phyloP scores from a whole-genome alignment of 2,113 vertebrate genomes.

The Vidua macroura region DNA sequence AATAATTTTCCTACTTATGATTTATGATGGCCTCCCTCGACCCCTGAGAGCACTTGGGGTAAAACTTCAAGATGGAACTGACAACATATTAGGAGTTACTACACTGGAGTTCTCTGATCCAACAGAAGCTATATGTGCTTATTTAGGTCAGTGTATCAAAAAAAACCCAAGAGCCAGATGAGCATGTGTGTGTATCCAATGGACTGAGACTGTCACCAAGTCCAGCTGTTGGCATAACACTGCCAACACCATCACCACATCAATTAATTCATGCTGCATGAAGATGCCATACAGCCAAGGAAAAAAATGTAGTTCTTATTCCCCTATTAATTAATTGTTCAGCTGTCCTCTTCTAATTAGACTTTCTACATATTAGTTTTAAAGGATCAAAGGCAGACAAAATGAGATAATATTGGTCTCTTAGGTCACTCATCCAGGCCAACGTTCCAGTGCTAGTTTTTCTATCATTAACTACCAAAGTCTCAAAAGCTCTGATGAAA shows the following conservation, averaged over 20 bases:
- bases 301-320: background rate
- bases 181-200: background rate
- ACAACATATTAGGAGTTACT: background rate
- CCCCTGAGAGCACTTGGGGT: background rate
- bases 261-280: background rate
- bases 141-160: background rate
- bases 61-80: rapidly evolving
- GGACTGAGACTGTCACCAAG: background rate
- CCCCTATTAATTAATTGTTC: constrained; percentile 44
- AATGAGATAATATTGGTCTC: constrained; percentile 3
- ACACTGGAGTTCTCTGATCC: background rate
- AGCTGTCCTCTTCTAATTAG: constrained; percentile 45
- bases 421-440: background rate
- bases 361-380: constrained; percentile 34
- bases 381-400: constrained; percentile 22
- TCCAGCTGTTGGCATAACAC: background rate
- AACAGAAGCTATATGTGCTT: background rate
- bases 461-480: background rate
- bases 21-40: background rate
- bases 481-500: background rate
- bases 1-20: background rate
- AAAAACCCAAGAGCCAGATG: background rate
- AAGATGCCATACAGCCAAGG: background rate
- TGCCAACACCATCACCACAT: background rate
- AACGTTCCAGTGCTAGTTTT: background rate